Percentiles rank a stretch among this genome's conserved stretches.
Evolutionary conservation across 1,140 invertebrate species (phyloP).

Genomic region (Drosophila ogumai): DNA sequence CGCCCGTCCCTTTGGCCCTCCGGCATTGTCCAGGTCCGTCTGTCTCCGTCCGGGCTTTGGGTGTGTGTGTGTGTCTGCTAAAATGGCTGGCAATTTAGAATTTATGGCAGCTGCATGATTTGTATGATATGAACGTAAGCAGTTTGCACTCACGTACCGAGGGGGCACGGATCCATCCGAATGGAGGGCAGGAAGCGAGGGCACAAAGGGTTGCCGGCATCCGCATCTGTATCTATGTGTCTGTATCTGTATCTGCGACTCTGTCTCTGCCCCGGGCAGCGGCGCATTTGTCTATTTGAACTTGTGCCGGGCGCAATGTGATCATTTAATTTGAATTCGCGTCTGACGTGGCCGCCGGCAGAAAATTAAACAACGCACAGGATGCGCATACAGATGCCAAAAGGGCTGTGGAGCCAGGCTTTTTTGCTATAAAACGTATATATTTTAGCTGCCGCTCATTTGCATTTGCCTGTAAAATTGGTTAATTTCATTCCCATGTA

Average conservation of each 20-base stretch:
- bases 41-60: constrained; percentile 1
- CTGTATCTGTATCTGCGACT: constrained; percentile 7
- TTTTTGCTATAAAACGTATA: constrained; percentile 17
- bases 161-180: constrained; percentile 32
- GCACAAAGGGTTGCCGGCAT: constrained; percentile 52
- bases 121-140: constrained; percentile 82
- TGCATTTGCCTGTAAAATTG: constrained; percentile 73
- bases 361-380: constrained; percentile 44
- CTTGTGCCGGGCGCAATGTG: constrained; percentile 59
- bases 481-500: constrained; percentile 77
- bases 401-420: constrained; percentile 22
- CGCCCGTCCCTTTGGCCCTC: constrained; percentile 39
- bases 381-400: constrained; percentile 21
- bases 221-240: constrained; percentile 39
- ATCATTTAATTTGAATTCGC: constrained; percentile 82
- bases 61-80: constrained; percentile 46
- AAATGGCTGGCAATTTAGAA: constrained; percentile 82
- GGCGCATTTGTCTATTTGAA: constrained; percentile 71
- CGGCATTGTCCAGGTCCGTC: constrained; percentile 44
- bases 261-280: constrained; percentile 15
- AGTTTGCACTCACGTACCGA: constrained; percentile 78
- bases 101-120: constrained; percentile 84
- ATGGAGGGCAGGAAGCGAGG: constrained; percentile 26
- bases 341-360: constrained; percentile 52
- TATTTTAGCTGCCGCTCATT: constrained; percentile 68